Conservation (phyloP, 1,140 invertebrate species). For the Subanguina moxae region DNA sequence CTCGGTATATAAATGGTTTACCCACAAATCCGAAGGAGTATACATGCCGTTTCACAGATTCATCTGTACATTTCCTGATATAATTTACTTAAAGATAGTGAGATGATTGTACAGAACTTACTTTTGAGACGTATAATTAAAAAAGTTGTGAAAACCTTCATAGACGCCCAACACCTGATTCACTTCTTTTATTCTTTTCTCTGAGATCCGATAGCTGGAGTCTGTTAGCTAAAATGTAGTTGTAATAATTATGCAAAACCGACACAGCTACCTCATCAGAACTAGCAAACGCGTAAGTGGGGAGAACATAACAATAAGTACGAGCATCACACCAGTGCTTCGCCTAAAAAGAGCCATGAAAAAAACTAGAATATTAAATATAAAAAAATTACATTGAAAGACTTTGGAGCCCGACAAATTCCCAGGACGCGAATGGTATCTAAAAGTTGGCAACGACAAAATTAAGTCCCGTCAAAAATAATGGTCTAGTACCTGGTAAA, state of each 20-base stretch:
- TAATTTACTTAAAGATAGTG: too few species aligned
- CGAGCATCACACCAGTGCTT: slow-evolving; percentile 82
- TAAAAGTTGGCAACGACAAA: too few species aligned
- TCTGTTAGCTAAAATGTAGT: slow-evolving; percentile 60
- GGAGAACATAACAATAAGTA: slow-evolving; percentile 87
- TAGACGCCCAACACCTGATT: slow-evolving; percentile 71
- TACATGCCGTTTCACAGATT: slow-evolving; percentile 71
- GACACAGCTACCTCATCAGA: slow-evolving; percentile 53
- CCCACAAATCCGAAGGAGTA: slow-evolving; percentile 64
- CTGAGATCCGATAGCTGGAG: slow-evolving; percentile 68
- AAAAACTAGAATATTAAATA: slow-evolving; percentile 68
- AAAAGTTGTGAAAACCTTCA: slow-evolving; percentile 87
- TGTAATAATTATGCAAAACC: too few species aligned
- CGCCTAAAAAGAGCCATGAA: slow-evolving; percentile 82
- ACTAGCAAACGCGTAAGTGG: slow-evolving; percentile 80
- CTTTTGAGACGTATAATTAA: slow-evolving; percentile 93
- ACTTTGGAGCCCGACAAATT: slow-evolving; percentile 26
- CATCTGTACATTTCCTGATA: too few species aligned
- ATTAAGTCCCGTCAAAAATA: too few species aligned
- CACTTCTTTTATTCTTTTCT: slow-evolving; percentile 64
- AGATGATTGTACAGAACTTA: slow-evolving; percentile 62
- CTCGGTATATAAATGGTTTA: slow-evolving; percentile 43
- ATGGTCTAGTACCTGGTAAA: too few species aligned
- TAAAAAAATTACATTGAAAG: slow-evolving; percentile 26
- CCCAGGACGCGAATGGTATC: slow-evolving; percentile 72